phyloP scores from a whole-genome alignment of 2,888 invertebrate species.

The Bimastos eiseni region DNA sequence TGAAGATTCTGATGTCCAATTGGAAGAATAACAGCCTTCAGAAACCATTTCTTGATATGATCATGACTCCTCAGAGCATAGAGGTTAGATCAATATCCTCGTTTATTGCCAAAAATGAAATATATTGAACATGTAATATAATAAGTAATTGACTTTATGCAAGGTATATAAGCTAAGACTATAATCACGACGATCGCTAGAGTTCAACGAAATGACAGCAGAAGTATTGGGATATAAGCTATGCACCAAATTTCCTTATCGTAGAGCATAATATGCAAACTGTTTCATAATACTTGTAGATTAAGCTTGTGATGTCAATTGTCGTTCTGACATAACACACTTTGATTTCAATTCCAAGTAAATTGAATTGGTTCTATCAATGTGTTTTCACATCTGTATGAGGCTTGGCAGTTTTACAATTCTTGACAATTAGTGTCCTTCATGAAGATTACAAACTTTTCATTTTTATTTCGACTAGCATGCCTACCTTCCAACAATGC shows the following conservation, averaged over 20 bases:
- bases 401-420: neutral
- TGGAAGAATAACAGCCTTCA: neutral
- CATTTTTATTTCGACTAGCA: slow-evolving; percentile 18
- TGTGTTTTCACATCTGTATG: neutral
- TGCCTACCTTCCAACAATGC: slow-evolving; percentile 52
- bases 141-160: neutral
- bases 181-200: too few relatives aligned
- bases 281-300: neutral
- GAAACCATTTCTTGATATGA: slow-evolving; percentile 26
- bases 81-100: neutral
- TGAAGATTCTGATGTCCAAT: neutral
- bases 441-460: neutral
- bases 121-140: neutral
- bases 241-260: neutral
- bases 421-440: neutral
- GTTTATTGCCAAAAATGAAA: neutral
- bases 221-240: too few relatives aligned
- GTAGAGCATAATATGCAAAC: neutral
- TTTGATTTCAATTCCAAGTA: neutral
- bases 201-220: too few relatives aligned
- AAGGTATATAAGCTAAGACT: too few relatives aligned
- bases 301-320: neutral
- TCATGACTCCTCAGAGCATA: neutral
- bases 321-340: neutral
- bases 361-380: neutral